Evolutionary conservation across 2,797 vertebrate species (phyloP).

Genomic region (Tauraco hartlaubi): DNA sequence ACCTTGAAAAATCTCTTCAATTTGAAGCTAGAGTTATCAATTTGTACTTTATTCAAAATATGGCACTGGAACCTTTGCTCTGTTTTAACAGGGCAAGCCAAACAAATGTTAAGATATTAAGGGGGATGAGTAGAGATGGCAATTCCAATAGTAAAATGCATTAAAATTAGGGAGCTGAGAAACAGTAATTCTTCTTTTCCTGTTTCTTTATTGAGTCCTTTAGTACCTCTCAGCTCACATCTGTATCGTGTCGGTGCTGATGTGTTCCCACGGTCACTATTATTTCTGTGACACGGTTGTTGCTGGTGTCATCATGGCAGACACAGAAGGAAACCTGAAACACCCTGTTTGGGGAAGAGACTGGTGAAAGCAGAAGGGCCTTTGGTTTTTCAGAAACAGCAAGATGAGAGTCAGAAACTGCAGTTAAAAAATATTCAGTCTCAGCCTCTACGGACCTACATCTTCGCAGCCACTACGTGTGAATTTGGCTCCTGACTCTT

Average conservation of each 20-base stretch:
- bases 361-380: background rate
- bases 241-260: background rate
- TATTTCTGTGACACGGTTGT: background rate
- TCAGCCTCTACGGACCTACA: background rate
- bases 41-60: background rate
- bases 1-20: background rate
- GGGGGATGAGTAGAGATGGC: background rate
- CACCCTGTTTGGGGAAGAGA: background rate
- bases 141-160: background rate
- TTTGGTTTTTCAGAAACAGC: background rate
- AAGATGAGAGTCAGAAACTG: background rate
- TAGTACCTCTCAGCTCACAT: background rate
- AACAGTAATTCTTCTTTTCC: background rate
- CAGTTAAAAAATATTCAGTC: background rate
- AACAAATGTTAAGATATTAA: background rate
- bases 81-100: background rate
- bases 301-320: background rate
- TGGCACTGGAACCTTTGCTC: background rate
- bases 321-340: background rate
- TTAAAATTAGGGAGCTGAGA: background rate
- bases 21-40: background rate
- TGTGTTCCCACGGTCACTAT: background rate
- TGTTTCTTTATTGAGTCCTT: background rate
- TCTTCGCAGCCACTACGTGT: rapidly evolving
- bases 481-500: background rate